These are phyloP conservation scores for Alligator mississippiensis DNA, from an alignment of 2,113 vertebrate genomes.

Conservation along the genomic window DNA sequence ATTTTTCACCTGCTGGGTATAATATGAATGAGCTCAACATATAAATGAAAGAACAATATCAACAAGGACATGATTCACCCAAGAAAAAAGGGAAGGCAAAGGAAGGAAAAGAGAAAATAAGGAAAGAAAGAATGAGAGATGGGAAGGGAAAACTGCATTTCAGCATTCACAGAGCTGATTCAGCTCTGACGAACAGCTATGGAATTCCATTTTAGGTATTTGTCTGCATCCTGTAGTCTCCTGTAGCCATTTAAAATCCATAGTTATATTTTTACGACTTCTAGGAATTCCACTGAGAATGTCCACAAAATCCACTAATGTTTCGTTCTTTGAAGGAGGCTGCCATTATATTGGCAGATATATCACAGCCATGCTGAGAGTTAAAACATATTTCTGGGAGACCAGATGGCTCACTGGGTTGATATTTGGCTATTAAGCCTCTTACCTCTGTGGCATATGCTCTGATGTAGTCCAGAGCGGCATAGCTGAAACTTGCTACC, in stretches of 20 bases:
- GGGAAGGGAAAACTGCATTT: not conserved
- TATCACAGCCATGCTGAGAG: fast-evolving
- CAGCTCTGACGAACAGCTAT: not conserved
- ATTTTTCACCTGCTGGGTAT: conserved; percentile 37
- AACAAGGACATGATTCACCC: not conserved
- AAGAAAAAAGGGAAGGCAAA: conserved; percentile 6
- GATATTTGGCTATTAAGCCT: not conserved
- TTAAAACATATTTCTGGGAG: not conserved
- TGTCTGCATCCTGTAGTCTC: not conserved
- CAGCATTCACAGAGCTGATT: not conserved
- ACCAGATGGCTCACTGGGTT: not conserved
- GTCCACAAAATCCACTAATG: not conserved
- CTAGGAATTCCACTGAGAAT: not conserved
- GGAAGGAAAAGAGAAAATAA: not conserved
- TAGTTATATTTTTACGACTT: not conserved
- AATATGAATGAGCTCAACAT: conserved; percentile 15
- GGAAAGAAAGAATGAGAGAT: not conserved
- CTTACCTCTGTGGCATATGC: not conserved
- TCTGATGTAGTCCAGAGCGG: not conserved
- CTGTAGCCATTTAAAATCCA: not conserved
- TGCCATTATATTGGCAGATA: not conserved
- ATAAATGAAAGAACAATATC: not conserved
- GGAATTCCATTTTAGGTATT: not conserved
- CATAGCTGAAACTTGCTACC: not conserved
- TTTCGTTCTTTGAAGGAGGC: not conserved